Percentiles rank a stretch among this genome's conserved stretches.
These are phyloP conservation scores for Acleris sparsana DNA, from an alignment of 2,888 invertebrate genomes.

Conservation along the genomic window DNA sequence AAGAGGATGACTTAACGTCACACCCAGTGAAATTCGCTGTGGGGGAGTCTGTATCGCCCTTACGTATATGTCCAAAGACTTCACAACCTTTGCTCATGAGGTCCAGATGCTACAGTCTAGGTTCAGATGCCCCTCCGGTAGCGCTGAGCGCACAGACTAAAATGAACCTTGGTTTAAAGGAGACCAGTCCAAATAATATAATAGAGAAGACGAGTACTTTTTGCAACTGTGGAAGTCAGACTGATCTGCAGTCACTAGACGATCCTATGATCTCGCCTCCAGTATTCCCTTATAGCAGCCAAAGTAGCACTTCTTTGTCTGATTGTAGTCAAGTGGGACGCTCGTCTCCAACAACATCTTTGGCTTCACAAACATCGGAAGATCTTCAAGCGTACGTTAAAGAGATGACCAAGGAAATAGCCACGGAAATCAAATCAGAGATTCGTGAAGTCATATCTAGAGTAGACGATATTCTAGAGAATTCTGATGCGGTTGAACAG, in stretches of 20 bases:
- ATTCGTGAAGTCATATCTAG: conserved; percentile 91
- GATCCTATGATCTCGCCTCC: conserved; percentile 76
- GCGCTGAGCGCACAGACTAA: conserved; percentile 85
- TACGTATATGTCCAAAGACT: conserved; percentile 61
- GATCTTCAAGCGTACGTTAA: conserved; percentile 90
- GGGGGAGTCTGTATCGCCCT: conserved; percentile 85
- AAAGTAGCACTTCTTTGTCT: conserved; percentile 78
- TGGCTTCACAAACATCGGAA: conserved; percentile 83
- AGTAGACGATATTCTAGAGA: conserved; percentile 90
- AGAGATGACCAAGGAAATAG: conserved; percentile 90
- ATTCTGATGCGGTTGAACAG: conserved; percentile 85
- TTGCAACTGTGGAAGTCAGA: conserved; percentile 89
- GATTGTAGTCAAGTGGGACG: conserved; percentile 83
- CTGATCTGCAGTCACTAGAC: conserved; percentile 87
- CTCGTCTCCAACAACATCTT: conserved; percentile 81
- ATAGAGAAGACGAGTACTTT: conserved; percentile 73
- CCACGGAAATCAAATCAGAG: conserved; percentile 92
- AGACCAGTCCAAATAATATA: conserved; percentile 71
- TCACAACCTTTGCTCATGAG: conserved; percentile 61
- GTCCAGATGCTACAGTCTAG: conserved; percentile 87
- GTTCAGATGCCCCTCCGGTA: conserved; percentile 80
- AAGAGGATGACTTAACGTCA: conserved; percentile 54
- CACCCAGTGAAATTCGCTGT: conserved; percentile 86
- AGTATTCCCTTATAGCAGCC: conserved; percentile 74
- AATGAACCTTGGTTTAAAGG: conserved; percentile 85